Conservation (phyloP, 2,888 invertebrate species). For the Metacarcinus magister region DNA sequence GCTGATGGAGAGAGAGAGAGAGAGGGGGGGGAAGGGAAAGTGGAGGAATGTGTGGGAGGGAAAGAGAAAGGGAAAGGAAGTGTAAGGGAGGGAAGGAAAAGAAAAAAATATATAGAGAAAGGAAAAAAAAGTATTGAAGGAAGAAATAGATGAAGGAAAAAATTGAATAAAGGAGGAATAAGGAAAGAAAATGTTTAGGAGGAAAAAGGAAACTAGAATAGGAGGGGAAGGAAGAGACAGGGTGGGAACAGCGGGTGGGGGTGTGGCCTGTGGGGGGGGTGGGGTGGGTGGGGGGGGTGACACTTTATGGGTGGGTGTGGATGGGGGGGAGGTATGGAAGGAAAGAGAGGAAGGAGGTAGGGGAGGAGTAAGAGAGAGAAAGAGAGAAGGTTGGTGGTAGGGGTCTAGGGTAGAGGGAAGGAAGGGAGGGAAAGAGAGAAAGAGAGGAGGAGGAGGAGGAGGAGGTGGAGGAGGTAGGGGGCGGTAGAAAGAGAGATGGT, state of each 20-base stretch:
- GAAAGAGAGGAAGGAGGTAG: no score
- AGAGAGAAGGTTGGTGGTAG: neutral
- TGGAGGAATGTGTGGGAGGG: neutral
- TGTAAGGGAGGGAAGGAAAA: neutral
- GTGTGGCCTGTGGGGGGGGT: neutral
- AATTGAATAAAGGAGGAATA: neutral
- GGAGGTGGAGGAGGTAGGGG: neutral
- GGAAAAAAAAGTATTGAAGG: neutral
- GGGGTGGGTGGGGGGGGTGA: neutral
- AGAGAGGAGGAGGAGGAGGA: neutral
- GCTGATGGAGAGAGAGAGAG: neutral
- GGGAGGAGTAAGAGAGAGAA: neutral
- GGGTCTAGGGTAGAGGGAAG: neutral
- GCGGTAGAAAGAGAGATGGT: neutral
- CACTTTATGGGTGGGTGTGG: neutral
- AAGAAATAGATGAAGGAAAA: neutral
- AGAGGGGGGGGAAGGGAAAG: no score
- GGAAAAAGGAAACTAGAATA: neutral
- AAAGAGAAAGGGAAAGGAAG: neutral
- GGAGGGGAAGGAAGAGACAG: neutral
- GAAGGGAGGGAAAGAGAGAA: neutral
- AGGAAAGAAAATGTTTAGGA: neutral
- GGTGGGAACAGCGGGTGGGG: neutral
- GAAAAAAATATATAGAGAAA: neutral
- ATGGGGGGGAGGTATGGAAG: neutral